Evolutionary conservation across 2,113 vertebrate species (phyloP).

Genomic region (Oxyura jamaicensis): DNA sequence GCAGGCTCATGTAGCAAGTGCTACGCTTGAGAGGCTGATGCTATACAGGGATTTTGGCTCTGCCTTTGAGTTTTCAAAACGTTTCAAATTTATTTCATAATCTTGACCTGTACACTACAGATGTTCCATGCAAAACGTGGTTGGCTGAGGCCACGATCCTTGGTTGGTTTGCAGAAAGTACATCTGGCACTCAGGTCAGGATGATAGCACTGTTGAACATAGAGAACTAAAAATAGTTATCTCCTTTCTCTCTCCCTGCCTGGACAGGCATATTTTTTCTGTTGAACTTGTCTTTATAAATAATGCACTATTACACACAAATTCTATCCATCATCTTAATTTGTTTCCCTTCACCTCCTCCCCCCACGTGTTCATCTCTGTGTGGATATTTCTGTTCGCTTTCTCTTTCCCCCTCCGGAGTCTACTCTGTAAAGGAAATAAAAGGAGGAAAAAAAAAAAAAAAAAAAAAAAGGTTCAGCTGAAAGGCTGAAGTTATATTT

Average conservation of each 20-base stretch:
- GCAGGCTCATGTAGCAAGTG: background rate
- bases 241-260: background rate
- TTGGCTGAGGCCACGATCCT: background rate
- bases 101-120: background rate
- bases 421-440: background rate
- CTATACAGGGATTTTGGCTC: background rate
- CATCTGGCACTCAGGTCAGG: background rate
- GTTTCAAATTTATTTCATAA: background rate
- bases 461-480: background rate
- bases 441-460: background rate
- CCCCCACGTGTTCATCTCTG: background rate
- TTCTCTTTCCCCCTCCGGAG: background rate
- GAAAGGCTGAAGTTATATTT: background rate
- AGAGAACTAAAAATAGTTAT: constrained; percentile 26
- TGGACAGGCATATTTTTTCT: constrained; percentile 54
- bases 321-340: constrained; percentile 60
- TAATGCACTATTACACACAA: constrained; percentile 50
- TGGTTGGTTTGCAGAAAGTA: background rate
- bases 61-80: background rate
- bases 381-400: background rate
- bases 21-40: background rate
- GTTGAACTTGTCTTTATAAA: constrained; percentile 63
- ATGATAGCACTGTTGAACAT: background rate
- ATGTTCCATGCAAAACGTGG: background rate
- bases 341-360: constrained; percentile 29